Conservation (phyloP, 2,113 vertebrate species). For the Anser cygnoides region DNA sequence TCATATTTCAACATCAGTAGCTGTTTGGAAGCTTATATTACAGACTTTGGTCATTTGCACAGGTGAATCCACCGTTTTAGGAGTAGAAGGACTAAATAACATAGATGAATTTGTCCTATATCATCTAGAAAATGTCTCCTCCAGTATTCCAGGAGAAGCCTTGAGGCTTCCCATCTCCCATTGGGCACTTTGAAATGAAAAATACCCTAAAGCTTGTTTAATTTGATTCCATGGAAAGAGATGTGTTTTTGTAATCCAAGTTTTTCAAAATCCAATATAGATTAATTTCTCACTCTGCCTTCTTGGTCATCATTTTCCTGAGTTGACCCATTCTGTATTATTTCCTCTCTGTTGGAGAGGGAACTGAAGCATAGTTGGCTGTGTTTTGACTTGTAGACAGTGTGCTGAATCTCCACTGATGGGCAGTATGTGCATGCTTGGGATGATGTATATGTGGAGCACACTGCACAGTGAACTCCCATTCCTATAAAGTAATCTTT, state of each 20-base stretch:
- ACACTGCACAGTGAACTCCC: background rate
- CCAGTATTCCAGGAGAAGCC: background rate
- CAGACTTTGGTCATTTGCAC: background rate
- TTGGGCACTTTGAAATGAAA: background rate
- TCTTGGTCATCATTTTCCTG: background rate
- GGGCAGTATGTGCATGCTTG: background rate
- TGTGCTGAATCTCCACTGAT: background rate
- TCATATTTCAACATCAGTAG: background rate
- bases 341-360: background rate
- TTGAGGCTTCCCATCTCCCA: background rate
- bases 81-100: background rate
- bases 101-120: background rate
- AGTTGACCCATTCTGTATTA: background rate
- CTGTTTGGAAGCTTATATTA: background rate
- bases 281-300: background rate
- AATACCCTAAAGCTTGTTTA: background rate
- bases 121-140: background rate
- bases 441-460: background rate
- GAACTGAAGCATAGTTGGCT: background rate
- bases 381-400: background rate
- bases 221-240: background rate
- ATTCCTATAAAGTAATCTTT: background rate
- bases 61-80: background rate
- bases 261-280: background rate
- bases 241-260: background rate